phyloP scores from a whole-genome alignment of 2,888 invertebrate species.

The Caenorhabditis zanzibari region DNA sequence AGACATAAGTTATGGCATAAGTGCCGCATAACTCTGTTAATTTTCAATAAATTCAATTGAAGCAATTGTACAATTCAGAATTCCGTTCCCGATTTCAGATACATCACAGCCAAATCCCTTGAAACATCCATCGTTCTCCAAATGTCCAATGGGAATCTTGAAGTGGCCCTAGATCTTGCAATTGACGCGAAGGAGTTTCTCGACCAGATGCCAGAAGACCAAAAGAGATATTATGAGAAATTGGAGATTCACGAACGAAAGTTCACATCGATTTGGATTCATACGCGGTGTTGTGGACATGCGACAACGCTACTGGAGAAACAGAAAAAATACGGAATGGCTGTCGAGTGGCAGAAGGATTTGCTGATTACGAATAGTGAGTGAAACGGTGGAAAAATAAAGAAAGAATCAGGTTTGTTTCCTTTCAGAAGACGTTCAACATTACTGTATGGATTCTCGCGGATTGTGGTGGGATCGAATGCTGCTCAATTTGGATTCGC shows the following conservation, averaged over 20 bases:
- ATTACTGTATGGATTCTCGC: constrained; percentile 84
- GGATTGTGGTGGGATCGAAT: constrained; percentile 87
- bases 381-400: not conserved
- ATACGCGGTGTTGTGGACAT: constrained; percentile 84
- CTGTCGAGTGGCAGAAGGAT: constrained; percentile 85
- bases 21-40: no score
- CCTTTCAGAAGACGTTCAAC: constrained; percentile 64
- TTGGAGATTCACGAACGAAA: constrained; percentile 86
- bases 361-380: constrained; percentile 85
- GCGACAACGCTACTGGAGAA: constrained; percentile 85
- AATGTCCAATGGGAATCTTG: constrained; percentile 35
- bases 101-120: constrained; percentile 67
- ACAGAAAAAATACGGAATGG: constrained; percentile 85
- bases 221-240: constrained; percentile 27
- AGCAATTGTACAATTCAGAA: no score
- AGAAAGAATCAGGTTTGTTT: no score
- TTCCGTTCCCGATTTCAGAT: constrained; percentile 42
- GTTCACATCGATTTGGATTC: constrained; percentile 86
- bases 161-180: constrained; percentile 53
- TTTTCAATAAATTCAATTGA: no score
- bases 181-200: constrained; percentile 43
- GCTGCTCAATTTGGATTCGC: constrained; percentile 87
- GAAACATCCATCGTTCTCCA: constrained; percentile 60
- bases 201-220: constrained; percentile 6
- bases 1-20: no score